These are phyloP conservation scores for Oopsacas minuta DNA, from an alignment of 37 sponge, comb jelly and placozoan genomes.

Conservation along the genomic window DNA sequence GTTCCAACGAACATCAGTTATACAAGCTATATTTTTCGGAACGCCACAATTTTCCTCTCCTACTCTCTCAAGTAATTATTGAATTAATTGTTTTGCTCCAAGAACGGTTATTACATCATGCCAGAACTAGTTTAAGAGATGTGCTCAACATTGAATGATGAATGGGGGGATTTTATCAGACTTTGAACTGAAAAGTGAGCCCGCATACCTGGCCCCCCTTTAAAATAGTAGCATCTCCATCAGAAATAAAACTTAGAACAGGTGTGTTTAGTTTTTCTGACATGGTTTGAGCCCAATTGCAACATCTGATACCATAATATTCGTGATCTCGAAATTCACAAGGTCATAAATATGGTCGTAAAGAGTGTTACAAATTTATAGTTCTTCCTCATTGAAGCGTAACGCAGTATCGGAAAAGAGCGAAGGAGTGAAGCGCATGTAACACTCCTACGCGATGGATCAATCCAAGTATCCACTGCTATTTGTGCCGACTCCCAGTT, in stretches of 20 bases:
- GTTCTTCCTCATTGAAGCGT: neutral
- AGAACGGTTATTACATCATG: slow-evolving; percentile 17
- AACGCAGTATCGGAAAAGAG: neutral
- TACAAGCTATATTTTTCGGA: neutral
- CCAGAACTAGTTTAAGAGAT: slow-evolving; percentile 3
- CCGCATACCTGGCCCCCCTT: neutral
- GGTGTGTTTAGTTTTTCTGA: neutral
- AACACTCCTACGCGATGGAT: neutral
- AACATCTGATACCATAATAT: neutral
- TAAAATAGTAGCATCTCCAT: neutral
- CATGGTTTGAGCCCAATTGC: neutral
- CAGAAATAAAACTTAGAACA: neutral
- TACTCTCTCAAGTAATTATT: slow-evolving; percentile 10
- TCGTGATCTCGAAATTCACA: neutral
- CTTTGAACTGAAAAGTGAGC: neutral
- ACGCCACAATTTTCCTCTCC: neutral
- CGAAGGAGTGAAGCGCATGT: neutral
- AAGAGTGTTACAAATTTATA: neutral
- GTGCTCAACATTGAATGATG: slow-evolving; percentile 6
- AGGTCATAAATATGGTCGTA: neutral
- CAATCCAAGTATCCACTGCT: neutral
- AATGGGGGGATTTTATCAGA: neutral
- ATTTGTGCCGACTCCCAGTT: neutral
- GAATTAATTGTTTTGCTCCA: neutral
- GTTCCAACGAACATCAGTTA: neutral